Percentiles rank a stretch among this genome's conserved stretches.
Conservation (phyloP, 2,888 invertebrate species). For the Ferdinandea cuprea region DNA sequence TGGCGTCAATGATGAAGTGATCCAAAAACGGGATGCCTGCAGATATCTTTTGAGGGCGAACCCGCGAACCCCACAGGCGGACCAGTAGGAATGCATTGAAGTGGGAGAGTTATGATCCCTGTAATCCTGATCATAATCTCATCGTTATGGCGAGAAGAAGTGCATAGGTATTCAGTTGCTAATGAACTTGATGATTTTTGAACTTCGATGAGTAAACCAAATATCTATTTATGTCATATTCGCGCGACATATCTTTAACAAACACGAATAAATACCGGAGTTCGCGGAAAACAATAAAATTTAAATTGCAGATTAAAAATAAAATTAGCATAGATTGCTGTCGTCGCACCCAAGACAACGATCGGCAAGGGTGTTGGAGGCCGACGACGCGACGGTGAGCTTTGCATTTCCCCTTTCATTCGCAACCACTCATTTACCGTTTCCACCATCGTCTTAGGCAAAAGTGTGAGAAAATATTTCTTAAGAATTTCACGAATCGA, state of each 20-base stretch:
- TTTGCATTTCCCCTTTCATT: constrained; percentile 27
- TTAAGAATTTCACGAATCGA: constrained; percentile 34
- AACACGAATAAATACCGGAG: neutral
- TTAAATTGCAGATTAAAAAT: constrained; percentile 15
- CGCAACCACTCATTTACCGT: constrained; percentile 2
- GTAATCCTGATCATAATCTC: too few species aligned
- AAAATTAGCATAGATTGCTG: constrained; percentile 54
- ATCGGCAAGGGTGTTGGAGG: constrained; percentile 8
- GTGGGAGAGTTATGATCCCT: too few species aligned
- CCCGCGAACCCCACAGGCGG: too few species aligned
- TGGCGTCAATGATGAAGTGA: too few species aligned
- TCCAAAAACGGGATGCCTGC: too few species aligned
- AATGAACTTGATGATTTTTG: too few species aligned
- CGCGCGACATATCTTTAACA: constrained; percentile 10
- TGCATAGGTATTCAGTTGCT: too few species aligned
- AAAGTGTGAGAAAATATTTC: constrained; percentile 67
- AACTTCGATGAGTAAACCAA: neutral
- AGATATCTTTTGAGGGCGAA: too few species aligned
- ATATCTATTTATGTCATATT: neutral
- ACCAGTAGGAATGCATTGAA: too few species aligned
- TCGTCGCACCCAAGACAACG: constrained; percentile 58
- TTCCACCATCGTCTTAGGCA: constrained; percentile 19
- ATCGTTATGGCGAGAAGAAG: too few species aligned
- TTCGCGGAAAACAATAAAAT: constrained; percentile 17
- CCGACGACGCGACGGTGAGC: constrained; percentile 33